phyloP scores from a whole-genome alignment of 2,888 invertebrate genomes.

The Philonicus albiceps region DNA sequence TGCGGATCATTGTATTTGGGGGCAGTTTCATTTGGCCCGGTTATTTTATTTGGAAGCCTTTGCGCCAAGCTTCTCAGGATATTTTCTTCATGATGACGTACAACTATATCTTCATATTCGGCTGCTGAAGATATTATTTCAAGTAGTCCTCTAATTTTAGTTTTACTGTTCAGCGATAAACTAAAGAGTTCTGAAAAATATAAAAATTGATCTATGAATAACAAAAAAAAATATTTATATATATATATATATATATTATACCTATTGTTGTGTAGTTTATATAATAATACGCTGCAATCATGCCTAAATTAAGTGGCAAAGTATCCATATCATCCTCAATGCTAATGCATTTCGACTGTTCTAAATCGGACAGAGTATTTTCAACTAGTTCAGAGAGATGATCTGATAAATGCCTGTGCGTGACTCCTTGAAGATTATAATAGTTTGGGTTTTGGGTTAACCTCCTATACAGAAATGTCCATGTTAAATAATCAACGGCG shows the following conservation, averaged over 20 bases:
- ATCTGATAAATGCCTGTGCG: slow-evolving; percentile 96
- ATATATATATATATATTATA: slow-evolving; percentile 61
- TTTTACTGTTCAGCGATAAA: slow-evolving; percentile 94
- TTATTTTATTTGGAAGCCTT: slow-evolving; percentile 70
- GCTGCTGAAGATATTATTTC: slow-evolving; percentile 98
- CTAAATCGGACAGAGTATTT: slow-evolving; percentile 90
- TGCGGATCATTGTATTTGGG: slow-evolving; percentile 96
- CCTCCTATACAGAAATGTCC: slow-evolving; percentile 97
- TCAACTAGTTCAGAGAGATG: slow-evolving; percentile 98
- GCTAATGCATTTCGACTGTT: slow-evolving; percentile 96
- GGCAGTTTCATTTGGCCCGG: slow-evolving; percentile 67
- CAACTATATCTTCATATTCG: slow-evolving; percentile 93
- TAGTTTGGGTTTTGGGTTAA: slow-evolving; percentile 99
- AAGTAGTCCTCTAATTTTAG: slow-evolving; percentile 94
- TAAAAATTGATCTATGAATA: slow-evolving; percentile 33
- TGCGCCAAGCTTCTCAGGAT: slow-evolving; percentile 72
- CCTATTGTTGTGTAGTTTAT: slow-evolving; percentile 99
- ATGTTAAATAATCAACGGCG: slow-evolving; percentile 98
- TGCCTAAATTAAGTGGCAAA: slow-evolving; percentile 95
- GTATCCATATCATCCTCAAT: slow-evolving; percentile 99
- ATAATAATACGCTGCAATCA: slow-evolving; percentile 99
- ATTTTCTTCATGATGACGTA: slow-evolving; percentile 94
- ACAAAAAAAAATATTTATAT: no score
- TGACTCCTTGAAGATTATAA: slow-evolving; percentile 96
- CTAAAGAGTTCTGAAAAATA: slow-evolving; percentile 88